Conservation (phyloP, 2,113 vertebrate species). For the Brachyhypopomus occidentalis region DNA sequence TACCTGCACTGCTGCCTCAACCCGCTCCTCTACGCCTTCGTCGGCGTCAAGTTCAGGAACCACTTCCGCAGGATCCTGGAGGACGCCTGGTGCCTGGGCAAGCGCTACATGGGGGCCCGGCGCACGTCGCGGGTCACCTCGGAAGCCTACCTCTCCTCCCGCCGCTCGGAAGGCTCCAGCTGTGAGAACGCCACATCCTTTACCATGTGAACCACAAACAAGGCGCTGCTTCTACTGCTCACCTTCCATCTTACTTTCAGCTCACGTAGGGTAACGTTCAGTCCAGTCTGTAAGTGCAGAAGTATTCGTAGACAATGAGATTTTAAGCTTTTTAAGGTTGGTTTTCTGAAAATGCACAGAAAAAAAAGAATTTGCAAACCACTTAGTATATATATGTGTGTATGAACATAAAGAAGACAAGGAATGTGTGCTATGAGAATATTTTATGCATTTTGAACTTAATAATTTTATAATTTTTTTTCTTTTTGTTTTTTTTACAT, state of each 20-base stretch:
- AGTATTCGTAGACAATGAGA: too few species aligned
- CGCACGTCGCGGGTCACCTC: constrained; percentile 40
- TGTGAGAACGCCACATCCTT: constrained; percentile 46
- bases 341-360: too few species aligned
- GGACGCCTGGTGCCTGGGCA: constrained; percentile 78
- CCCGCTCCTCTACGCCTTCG: constrained; percentile 89
- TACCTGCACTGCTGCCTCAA: constrained; percentile 93
- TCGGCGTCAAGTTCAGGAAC: constrained; percentile 87
- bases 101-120: constrained; percentile 62
- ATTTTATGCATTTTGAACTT: not conserved
- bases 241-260: too few species aligned
- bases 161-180: constrained; percentile 31
- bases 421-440: too few species aligned
- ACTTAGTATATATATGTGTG: too few species aligned
- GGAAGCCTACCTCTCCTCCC: constrained; percentile 35
- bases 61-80: constrained; percentile 82
- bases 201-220: constrained; percentile 38
- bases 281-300: too few species aligned
- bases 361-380: too few species aligned
- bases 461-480: too few species aligned
- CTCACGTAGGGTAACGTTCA: too few species aligned
- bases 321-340: too few species aligned
- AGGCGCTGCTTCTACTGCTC: too few species aligned
- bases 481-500: not conserved
- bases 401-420: too few species aligned